Base-by-base conservation (phyloP, 2,113 vertebrate genomes). In the Plecturocebus donacophilus region DNA sequence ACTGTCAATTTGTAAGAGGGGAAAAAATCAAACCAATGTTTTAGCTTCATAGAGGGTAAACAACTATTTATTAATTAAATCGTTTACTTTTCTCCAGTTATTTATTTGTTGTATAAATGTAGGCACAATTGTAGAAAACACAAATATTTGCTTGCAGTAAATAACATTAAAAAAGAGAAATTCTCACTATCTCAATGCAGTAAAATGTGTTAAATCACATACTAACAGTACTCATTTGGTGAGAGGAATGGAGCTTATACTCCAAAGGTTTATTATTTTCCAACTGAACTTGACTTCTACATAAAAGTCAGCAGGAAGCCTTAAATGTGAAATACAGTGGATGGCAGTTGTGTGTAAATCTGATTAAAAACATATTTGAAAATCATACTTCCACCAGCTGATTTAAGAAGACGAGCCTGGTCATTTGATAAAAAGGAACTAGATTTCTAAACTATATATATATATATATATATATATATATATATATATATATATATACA, bases 241-340 rank as follows among this genome's bases (percentile, higher is more conserved):
- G 13, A 73, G 45, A 96, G 75, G 54, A 88, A 56, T 42, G 79
- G 77, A 90, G 54, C 40, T 61, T 87, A 30, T 38, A 30, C 25
- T 54, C 61, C 35, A 92, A 96, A 95, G 73, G 75, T 95, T 95
- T 94, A 96, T 96, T 94, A 95, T 97, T 97, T 95, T 94, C 87
- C 83, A 86, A 42, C 81, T 93, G 84, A 95, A 96, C 71, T 94
- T 97, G 95, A 95, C 96, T 97, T 96, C 89, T 6, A 82, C 83
- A 49, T 66, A 91, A 97, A 93, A 92, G 73, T 47, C 47, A 89
- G 87, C 13, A 80, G n/a, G 42, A 47, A 95, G 77, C 27, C 45
- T 90, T 93, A 85, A 94, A 90, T 47, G 73, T 87, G 90, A 98
- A 97, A 97, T 88, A 96, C 47, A 88, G 77, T 82, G 61, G 64